Evolutionary conservation across 2,888 invertebrate species (phyloP).

Genomic region (Polylopha cassiicola): DNA sequence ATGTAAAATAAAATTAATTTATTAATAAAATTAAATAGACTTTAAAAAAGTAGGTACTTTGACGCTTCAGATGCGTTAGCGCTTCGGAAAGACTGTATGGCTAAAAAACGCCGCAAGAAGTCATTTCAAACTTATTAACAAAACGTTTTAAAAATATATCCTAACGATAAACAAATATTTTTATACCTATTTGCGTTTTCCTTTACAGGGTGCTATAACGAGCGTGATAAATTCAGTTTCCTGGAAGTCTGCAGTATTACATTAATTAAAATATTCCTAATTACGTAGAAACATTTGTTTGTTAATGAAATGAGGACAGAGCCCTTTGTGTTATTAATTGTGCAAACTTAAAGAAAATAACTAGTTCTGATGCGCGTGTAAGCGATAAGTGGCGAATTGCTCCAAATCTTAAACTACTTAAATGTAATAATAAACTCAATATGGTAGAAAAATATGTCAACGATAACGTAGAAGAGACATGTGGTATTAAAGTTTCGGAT

Average conservation of each 20-base stretch:
- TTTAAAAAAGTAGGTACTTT: no score
- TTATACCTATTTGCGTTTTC: slow-evolving; percentile 23
- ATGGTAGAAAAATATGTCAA: no score
- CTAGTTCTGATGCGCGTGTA: slow-evolving; percentile 52
- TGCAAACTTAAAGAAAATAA: slow-evolving; percentile 44
- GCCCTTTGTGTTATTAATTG: slow-evolving; percentile 34
- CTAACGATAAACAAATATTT: slow-evolving; percentile 22
- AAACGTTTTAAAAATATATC: slow-evolving; percentile 4
- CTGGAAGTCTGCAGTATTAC: slow-evolving; percentile 42
- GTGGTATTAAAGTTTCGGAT: no score
- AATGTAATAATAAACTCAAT: no score
- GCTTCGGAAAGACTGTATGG: no score
- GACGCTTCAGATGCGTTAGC: no score
- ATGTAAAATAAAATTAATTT: no score
- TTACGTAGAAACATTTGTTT: slow-evolving; percentile 17
- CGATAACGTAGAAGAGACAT: background rate
- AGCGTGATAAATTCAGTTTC: slow-evolving; percentile 44
- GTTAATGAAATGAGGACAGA: slow-evolving; percentile 9
- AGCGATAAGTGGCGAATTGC: slow-evolving; percentile 30
- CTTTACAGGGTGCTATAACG: slow-evolving; percentile 25
- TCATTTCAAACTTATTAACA: background rate
- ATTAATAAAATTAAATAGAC: no score
- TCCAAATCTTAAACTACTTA: no score
- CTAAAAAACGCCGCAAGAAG: background rate
- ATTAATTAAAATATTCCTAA: no score